Evolutionary conservation across 1,140 invertebrate species (phyloP), one percentile per base, ranked within the genome.

Genomic region (Drosophila elegans): DNA sequence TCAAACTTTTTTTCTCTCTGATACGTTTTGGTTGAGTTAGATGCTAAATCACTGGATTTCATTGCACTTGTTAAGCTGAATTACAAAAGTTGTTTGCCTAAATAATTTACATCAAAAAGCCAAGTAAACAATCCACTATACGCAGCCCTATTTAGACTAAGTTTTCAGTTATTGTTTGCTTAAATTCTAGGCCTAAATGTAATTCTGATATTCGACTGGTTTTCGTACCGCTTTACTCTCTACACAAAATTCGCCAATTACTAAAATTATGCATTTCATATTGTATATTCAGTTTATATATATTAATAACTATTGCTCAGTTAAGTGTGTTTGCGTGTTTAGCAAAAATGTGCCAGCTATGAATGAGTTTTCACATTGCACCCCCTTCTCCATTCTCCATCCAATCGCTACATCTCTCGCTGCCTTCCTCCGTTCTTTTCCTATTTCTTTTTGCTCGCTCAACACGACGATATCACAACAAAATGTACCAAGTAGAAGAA

Each of bases 401-500:
- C 41, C 32, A 25, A 16, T 46, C 49, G 16, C 13, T 34, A 27
- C 16, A 27, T 12, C 13, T 39, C 7, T 10, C 10, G 10, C 34
- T 2, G 3, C 21, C 21, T 46, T 32, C 3, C 10, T 39, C 21
- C 21, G 41, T 36, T 55, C 42, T 21, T 32, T 54, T 48, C 38
- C 29, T 61, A 46, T 56, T 69, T 72, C 42, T 83, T 88, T 78
- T 81, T 83, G 73, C 73, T 84, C 80, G 83, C 80, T 88, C 75
- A 79, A 88, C 85, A 84, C 80, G 84, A 89, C 84, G 77, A 84
- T 89, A 89, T 89, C 84, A 89, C 84, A 89, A 89, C 84, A 89
- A 89, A 89, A 89, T 89, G 84, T 89, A 90, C 85, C 84, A 90
- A 89, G 80, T 83, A 89, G 76, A 88, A 89, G 80, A 89, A 88